These are phyloP conservation scores for Stenchaetothrips biformis DNA, from an alignment of 2,888 invertebrate genomes.

Conservation along the genomic window DNA sequence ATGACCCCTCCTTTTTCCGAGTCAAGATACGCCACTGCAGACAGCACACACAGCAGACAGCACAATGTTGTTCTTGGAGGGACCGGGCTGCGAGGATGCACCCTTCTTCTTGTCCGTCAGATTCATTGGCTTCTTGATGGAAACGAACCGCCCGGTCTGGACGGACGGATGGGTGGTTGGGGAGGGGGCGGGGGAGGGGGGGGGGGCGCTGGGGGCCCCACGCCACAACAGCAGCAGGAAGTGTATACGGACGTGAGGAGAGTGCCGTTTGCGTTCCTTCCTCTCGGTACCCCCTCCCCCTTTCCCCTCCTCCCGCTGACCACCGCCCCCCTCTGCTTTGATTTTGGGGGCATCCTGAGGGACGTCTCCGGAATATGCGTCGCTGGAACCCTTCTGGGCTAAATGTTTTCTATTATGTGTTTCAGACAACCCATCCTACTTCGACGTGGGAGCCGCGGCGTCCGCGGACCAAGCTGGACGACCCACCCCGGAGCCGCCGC, in stretches of 20 bases:
- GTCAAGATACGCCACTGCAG: too few relatives aligned
- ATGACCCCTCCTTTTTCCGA: too few relatives aligned
- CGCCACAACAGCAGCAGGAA: not conserved
- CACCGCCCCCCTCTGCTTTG: not conserved
- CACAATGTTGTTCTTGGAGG: not conserved
- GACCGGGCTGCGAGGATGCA: not conserved
- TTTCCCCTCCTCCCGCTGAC: not conserved
- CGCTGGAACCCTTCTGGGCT: not conserved
- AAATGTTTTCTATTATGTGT: slow-evolving; percentile 17
- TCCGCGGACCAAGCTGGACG: slow-evolving; percentile 40
- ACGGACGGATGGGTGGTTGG: too few relatives aligned
- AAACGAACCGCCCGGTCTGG: too few relatives aligned
- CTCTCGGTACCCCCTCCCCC: not conserved
- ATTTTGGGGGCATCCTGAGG: not conserved
- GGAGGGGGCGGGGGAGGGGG: not conserved
- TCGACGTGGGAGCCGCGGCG: slow-evolving; percentile 56
- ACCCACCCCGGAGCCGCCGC: slow-evolving; percentile 38
- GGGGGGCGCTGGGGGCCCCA: not conserved
- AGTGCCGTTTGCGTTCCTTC: not conserved
- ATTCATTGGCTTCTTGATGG: too few relatives aligned
- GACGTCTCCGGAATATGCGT: not conserved
- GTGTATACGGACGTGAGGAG: not conserved
- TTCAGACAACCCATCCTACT: slow-evolving; percentile 70
- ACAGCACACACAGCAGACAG: not conserved
- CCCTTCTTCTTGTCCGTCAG: not conserved